Evolutionary conservation across 2,113 vertebrate genomes (phyloP).

Genomic region (Bos taurus): DNA sequence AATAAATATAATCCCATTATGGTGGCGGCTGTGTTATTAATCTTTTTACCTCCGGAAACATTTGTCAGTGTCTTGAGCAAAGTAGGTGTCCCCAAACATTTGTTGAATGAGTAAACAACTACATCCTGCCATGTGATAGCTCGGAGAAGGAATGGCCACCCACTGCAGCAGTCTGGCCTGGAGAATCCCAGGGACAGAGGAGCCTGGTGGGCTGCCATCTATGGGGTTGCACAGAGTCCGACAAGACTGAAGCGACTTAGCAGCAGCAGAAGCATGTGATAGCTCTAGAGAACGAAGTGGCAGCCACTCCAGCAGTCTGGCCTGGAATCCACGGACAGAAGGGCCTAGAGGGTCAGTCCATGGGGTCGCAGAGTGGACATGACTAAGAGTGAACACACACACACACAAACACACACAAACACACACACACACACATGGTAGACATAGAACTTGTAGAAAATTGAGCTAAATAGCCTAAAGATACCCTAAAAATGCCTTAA

Average conservation of each 20-base stretch:
- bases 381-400: background rate
- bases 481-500: background rate
- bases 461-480: background rate
- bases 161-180: too few species aligned
- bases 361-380: accelerated
- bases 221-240: too few species aligned
- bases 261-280: too few species aligned
- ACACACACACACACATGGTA: background rate
- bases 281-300: accelerated
- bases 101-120: background rate
- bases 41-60: background rate
- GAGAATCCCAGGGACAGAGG: too few species aligned
- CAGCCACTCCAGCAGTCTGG: accelerated
- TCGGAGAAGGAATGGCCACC: too few species aligned
- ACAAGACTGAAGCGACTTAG: too few species aligned
- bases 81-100: background rate
- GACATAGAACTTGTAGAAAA: background rate
- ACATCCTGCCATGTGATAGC: background rate
- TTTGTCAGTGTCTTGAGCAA: background rate
- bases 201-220: too few species aligned
- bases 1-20: background rate
- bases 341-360: background rate
- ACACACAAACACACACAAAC: too few species aligned
- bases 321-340: background rate
- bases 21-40: background rate